phyloP scores from a whole-genome alignment of 2,888 invertebrate genomes.

The Sesamia inferens region DNA sequence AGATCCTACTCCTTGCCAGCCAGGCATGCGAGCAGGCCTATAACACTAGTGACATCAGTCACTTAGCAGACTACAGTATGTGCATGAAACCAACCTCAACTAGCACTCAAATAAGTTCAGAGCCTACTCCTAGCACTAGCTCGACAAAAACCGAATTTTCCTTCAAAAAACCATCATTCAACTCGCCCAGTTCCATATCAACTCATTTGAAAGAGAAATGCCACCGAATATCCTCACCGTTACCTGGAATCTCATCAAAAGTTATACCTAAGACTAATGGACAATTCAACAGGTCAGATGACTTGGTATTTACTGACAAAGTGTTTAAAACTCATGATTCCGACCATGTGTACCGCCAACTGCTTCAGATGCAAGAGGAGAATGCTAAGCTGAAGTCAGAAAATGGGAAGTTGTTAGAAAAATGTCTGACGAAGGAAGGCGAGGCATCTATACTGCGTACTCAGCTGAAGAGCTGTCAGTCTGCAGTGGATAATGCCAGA shows the following conservation, averaged over 20 bases:
- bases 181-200: conserved; percentile 69
- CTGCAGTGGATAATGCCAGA: conserved; percentile 82
- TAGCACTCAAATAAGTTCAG: conserved; percentile 79
- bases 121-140: conserved; percentile 76
- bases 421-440: conserved; percentile 89
- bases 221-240: conserved; percentile 81
- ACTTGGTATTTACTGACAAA: conserved; percentile 79
- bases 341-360: conserved; percentile 77
- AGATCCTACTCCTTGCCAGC: conserved; percentile 85
- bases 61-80: conserved; percentile 80
- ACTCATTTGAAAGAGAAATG: conserved; percentile 81
- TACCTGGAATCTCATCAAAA: conserved; percentile 81
- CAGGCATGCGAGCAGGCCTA: conserved; percentile 85
- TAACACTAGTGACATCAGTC: conserved; percentile 68
- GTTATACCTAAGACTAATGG: conserved; percentile 65
- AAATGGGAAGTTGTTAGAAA: conserved; percentile 84
- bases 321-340: conserved; percentile 77
- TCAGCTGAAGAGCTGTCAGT: conserved; percentile 87
- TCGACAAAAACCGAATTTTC: conserved; percentile 76
- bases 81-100: conserved; percentile 82
- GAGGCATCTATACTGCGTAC: conserved; percentile 89
- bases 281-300: conserved; percentile 69
- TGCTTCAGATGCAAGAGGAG: conserved; percentile 82
- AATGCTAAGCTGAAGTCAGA: conserved; percentile 84
- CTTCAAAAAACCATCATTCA: conserved; percentile 80